These are phyloP conservation scores for Apotomis turbidana DNA, from an alignment of 2,888 invertebrate species.

Conservation along the genomic window DNA sequence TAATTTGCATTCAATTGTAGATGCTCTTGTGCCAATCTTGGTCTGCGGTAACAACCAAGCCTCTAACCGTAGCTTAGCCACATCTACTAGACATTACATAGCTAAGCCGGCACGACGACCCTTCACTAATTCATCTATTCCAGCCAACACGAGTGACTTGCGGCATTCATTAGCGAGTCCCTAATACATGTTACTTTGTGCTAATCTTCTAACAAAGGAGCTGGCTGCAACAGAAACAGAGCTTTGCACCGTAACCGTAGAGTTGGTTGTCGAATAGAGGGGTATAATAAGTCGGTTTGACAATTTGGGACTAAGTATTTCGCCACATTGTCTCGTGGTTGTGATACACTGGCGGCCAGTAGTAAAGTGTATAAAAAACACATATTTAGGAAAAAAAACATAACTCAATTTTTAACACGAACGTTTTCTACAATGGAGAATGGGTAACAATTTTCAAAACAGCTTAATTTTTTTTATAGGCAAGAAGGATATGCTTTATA, in stretches of 20 bases:
- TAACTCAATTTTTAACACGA: too few relatives aligned
- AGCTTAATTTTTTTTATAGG: too few relatives aligned
- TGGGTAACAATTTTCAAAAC: too few relatives aligned
- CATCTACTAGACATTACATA: not conserved
- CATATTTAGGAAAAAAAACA: too few relatives aligned
- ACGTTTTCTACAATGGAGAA: too few relatives aligned
- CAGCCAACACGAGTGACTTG: slow-evolving; percentile 64
- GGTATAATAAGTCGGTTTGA: slow-evolving; percentile 66
- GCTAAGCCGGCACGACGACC: slow-evolving; percentile 17
- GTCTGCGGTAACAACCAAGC: not conserved
- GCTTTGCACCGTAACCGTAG: slow-evolving; percentile 47
- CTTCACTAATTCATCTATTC: slow-evolving; percentile 34
- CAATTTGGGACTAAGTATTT: slow-evolving; percentile 64
- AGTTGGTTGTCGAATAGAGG: slow-evolving; percentile 45
- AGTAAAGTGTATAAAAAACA: slow-evolving; percentile 43
- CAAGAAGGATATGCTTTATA: too few relatives aligned
- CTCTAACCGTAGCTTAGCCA: not conserved
- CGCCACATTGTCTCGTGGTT: slow-evolving; percentile 70
- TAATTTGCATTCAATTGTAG: too few relatives aligned
- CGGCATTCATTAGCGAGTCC: slow-evolving; percentile 73
- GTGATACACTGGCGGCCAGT: slow-evolving; percentile 67
- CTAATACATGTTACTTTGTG: slow-evolving; percentile 78
- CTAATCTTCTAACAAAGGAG: slow-evolving; percentile 72
- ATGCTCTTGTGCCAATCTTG: not conserved
- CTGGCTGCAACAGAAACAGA: slow-evolving; percentile 46